A percentile compares a stretch with the other conserved stretches of the same genome.
These are phyloP conservation scores for Nasonia longicornis DNA, from an alignment of 1,140 invertebrate genomes.

Conservation along the genomic window DNA sequence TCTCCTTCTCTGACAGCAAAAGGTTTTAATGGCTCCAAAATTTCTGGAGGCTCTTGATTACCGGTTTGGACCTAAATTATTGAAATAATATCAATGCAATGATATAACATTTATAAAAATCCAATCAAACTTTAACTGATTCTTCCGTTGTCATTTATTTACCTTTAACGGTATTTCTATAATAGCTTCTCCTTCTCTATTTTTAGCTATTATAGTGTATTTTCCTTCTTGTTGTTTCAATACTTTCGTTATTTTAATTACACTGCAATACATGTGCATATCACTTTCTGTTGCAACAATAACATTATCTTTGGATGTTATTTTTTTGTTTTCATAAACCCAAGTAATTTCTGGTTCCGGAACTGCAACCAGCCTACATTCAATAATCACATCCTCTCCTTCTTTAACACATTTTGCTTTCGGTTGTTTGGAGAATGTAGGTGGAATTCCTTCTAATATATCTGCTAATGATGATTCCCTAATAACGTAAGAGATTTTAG, in stretches of 20 bases:
- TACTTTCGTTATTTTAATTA: constrained; percentile 83
- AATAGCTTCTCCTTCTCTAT: constrained; percentile 89
- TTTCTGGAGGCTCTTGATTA: constrained; percentile 81
- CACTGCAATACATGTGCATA: constrained; percentile 90
- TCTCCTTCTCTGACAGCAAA: constrained; percentile 83
- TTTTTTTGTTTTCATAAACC: constrained; percentile 81
- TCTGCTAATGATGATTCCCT: constrained; percentile 91
- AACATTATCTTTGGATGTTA: constrained; percentile 76
- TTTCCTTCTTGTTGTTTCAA: constrained; percentile 85
- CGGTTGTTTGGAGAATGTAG: constrained; percentile 90
- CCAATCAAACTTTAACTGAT: constrained; percentile 3
- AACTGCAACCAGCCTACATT: constrained; percentile 88
- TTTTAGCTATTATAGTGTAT: constrained; percentile 89
- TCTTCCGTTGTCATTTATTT: not conserved
- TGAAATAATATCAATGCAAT: constrained; percentile 17
- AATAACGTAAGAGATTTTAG: constrained; percentile 42
- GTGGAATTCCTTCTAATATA: constrained; percentile 91
- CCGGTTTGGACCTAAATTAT: constrained; percentile 73
- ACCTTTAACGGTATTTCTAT: constrained; percentile 86
- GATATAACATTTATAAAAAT: not conserved
- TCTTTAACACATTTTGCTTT: constrained; percentile 87
- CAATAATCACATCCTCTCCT: constrained; percentile 82
- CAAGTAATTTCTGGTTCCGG: constrained; percentile 91
- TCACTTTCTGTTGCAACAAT: constrained; percentile 83
- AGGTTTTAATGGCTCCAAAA: constrained; percentile 82